Conservation (phyloP, 2,797 vertebrate species). For the Eutrigla gurnardus region DNA sequence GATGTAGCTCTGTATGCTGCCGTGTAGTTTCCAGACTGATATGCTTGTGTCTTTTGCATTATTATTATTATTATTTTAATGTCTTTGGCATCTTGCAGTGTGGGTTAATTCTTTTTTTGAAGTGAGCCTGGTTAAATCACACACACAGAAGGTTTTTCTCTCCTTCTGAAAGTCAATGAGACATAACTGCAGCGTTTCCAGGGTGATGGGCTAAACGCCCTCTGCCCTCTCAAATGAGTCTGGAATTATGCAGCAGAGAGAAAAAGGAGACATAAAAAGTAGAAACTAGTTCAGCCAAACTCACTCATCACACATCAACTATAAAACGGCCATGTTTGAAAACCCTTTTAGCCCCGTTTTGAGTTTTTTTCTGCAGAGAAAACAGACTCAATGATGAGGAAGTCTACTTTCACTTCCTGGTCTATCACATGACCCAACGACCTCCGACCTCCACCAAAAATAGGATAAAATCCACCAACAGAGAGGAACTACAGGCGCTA, state of each 20-base stretch:
- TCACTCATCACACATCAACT: too few relatives aligned
- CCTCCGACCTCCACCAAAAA: too few relatives aligned
- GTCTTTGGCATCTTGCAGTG: too few relatives aligned
- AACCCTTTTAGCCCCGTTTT: background rate
- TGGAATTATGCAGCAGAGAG: background rate
- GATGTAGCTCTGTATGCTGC: too few relatives aligned
- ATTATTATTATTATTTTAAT: too few relatives aligned
- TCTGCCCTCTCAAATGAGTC: background rate
- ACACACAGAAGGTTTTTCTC: background rate
- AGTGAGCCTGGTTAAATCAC: background rate
- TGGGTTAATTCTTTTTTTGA: too few relatives aligned
- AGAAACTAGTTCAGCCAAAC: too few relatives aligned
- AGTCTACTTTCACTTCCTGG: background rate
- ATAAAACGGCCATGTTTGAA: background rate
- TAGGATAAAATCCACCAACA: background rate
- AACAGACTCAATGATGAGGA: background rate
- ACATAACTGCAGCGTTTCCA: background rate
- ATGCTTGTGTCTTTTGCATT: too few relatives aligned
- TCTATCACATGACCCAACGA: background rate
- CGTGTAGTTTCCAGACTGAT: background rate
- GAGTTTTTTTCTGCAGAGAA: background rate
- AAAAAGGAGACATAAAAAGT: background rate
- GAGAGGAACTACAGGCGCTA: background rate
- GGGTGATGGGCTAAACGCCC: background rate
- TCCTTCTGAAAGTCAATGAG: conserved; percentile 24